Conservation (phyloP, 2,113 vertebrate species). For the Caloenas nicobarica region DNA sequence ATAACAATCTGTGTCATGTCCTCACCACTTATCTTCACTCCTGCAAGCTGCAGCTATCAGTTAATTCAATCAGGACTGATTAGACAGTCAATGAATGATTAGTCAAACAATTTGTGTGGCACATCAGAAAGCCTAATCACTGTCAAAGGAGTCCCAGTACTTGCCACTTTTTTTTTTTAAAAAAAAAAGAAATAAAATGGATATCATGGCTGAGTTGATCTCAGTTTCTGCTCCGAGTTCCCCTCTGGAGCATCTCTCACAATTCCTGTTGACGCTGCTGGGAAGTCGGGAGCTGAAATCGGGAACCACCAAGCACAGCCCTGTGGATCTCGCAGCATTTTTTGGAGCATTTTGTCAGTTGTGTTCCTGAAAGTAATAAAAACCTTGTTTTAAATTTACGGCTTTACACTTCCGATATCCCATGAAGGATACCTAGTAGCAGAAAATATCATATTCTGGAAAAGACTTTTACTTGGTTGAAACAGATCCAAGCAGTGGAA, state of each 20-base stretch:
- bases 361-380: not conserved
- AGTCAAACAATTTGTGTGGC: not conserved
- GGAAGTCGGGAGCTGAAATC: not conserved
- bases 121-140: not conserved
- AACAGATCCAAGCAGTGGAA: not conserved
- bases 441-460: not conserved
- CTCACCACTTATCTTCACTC: not conserved
- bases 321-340: not conserved
- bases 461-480: not conserved
- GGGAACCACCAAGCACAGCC: not conserved
- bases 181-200: not conserved
- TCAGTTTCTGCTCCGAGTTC: not conserved
- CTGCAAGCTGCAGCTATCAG: not conserved
- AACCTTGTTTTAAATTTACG: not conserved
- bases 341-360: not conserved
- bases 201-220: not conserved
- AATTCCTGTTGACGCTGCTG: not conserved
- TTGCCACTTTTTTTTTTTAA: not conserved
- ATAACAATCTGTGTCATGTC: rapidly evolving
- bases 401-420: not conserved
- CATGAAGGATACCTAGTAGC: not conserved
- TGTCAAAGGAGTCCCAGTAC: not conserved
- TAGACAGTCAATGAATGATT: not conserved
- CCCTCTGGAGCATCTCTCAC: rapidly evolving
- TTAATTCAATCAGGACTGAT: not conserved